Evolutionary conservation across 1,140 invertebrate genomes (phyloP).

Genomic region (Solenopsis fugax): DNA sequence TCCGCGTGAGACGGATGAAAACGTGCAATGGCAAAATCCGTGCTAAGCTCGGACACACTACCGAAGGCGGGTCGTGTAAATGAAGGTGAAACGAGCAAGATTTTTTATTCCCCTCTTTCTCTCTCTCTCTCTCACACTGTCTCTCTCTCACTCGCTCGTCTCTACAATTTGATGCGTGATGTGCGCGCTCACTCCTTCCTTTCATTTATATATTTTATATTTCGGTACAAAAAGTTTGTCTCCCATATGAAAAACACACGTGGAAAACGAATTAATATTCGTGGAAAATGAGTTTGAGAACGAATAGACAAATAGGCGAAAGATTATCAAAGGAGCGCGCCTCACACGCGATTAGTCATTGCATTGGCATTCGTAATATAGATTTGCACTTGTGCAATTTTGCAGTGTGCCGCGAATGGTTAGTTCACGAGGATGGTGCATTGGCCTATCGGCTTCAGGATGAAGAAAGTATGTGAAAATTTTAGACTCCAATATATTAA

Average conservation of each 20-base stretch:
- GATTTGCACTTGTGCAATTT: conserved; percentile 71
- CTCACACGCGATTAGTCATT: conserved; percentile 41
- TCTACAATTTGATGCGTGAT: background rate
- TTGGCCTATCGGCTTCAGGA: conserved; percentile 96
- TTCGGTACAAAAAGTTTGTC: too few species aligned
- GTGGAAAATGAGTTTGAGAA: too few species aligned
- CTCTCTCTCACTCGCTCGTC: too few species aligned
- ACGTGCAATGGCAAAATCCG: conserved; percentile 83
- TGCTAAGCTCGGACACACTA: conserved; percentile 82
- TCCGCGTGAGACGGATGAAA: background rate
- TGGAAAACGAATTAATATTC: too few species aligned
- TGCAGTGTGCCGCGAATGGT: conserved; percentile 95
- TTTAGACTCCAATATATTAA: background rate
- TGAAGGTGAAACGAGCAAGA: conserved; percentile 83
- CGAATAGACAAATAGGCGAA: background rate
- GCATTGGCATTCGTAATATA: conserved; percentile 42
- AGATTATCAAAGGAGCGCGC: background rate
- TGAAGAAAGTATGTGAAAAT: conserved; percentile 92
- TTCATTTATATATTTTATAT: background rate
- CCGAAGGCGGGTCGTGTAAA: conserved; percentile 86
- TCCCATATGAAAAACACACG: too few species aligned
- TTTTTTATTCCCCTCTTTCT: background rate
- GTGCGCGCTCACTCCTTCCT: background rate
- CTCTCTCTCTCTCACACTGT: too few species aligned
- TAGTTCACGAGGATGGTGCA: conserved; percentile 96